These are phyloP conservation scores for Neogobius melanostomus DNA, from an alignment of 2,113 vertebrate species.

Conservation along the genomic window DNA sequence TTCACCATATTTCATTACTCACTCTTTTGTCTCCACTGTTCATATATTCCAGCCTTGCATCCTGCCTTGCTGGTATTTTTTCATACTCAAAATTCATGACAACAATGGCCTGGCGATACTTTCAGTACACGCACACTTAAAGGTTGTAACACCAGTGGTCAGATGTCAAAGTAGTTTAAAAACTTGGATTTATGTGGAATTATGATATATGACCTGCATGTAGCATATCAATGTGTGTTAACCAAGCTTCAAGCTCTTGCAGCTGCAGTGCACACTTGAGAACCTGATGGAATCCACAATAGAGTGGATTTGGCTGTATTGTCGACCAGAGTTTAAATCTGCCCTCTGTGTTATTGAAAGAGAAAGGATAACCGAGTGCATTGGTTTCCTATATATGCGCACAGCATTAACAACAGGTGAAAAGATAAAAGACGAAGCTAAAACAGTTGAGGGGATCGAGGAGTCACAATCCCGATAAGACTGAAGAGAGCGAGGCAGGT, in stretches of 20 bases:
- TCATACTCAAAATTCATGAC: too few species aligned
- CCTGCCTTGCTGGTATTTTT: too few species aligned
- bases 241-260: constrained; percentile 15
- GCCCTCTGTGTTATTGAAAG: constrained; percentile 50
- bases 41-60: too few species aligned
- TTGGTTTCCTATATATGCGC: constrained; percentile 36
- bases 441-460: constrained; percentile 24
- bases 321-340: constrained; percentile 54
- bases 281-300: constrained; percentile 25
- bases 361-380: constrained; percentile 62
- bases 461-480: constrained; percentile 48
- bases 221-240: constrained; percentile 26
- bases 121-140: too few species aligned
- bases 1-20: too few species aligned
- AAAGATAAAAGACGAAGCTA: constrained; percentile 37
- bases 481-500: constrained; percentile 20
- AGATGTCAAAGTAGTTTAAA: too few species aligned
- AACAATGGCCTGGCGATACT: too few species aligned
- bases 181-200: too few species aligned
- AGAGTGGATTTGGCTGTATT: constrained; percentile 47
- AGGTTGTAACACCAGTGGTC: too few species aligned
- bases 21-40: too few species aligned
- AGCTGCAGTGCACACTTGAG: constrained; percentile 22
- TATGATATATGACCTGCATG: constrained; percentile 25
- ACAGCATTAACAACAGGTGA: constrained; percentile 49